Conservation (phyloP, 2,888 invertebrate species). For the Cotesia congregata region DNA sequence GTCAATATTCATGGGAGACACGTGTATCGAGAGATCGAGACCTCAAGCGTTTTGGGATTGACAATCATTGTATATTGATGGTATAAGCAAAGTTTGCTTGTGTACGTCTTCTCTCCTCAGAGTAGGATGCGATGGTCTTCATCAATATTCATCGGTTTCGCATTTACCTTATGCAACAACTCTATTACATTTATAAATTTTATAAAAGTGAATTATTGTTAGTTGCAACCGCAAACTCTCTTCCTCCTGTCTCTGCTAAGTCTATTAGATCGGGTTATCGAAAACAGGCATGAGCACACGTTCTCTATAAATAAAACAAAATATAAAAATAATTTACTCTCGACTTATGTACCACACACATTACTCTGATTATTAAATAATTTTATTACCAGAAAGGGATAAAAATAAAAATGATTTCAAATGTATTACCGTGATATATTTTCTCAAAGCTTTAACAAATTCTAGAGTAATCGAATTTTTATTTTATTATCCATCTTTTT, state of each 20-base stretch:
- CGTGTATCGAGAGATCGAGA: constrained; percentile 3
- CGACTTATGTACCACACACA: neutral
- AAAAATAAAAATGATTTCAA: neutral
- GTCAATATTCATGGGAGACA: constrained; percentile 20
- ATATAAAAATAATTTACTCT: neutral
- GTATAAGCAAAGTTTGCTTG: neutral
- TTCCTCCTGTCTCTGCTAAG: neutral
- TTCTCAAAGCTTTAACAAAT: neutral
- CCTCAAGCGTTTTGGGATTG: constrained; percentile 6
- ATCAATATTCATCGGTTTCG: constrained; percentile 30
- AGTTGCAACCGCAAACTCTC: neutral
- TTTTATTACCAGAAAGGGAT: neutral
- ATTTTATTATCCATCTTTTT: neutral
- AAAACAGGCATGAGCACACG: no score
- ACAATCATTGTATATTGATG: neutral
- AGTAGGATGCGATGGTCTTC: constrained; percentile 14
- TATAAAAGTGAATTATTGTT: neutral
- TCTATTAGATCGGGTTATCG: no score
- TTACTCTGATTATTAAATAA: neutral
- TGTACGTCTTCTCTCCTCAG: neutral
- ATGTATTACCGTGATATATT: neutral
- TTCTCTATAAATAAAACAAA: no score
- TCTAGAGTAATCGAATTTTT: neutral
- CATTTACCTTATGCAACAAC: neutral
- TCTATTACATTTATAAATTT: neutral